Evolutionary conservation across 2,888 invertebrate genomes (phyloP).

Genomic region (Strigamia maritima): DNA sequence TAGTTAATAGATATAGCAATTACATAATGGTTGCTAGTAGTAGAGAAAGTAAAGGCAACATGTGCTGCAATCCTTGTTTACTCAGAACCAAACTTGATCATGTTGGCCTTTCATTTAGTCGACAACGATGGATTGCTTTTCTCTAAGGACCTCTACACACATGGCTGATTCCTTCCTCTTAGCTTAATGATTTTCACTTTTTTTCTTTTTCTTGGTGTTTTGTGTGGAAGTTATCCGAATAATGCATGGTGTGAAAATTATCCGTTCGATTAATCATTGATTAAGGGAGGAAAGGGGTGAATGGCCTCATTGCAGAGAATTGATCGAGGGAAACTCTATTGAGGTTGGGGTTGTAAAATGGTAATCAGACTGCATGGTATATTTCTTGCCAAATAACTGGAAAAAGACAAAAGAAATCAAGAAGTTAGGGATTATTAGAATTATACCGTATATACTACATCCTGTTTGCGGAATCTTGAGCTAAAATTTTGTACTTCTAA

Average conservation of each 20-base stretch:
- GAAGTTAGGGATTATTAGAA: too few species aligned
- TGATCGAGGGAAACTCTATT: not conserved
- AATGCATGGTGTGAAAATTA: not conserved
- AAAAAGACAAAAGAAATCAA: too few species aligned
- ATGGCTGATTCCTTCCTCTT: conserved; percentile 9
- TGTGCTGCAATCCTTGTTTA: not conserved
- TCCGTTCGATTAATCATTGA: conserved; percentile 24
- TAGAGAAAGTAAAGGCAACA: not conserved
- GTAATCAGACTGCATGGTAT: not conserved
- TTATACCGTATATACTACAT: too few species aligned
- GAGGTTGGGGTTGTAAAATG: not conserved
- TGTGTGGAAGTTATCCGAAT: conserved; percentile 5
- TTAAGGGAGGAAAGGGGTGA: not conserved
- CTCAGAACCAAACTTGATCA: not conserved
- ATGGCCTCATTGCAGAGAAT: not conserved
- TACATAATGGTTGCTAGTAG: not conserved
- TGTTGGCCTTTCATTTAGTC: conserved; percentile 12
- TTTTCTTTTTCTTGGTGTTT: not conserved
- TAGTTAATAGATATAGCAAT: not conserved
- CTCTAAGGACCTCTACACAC: conserved; percentile 11
- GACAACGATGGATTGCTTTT: conserved; percentile 16
- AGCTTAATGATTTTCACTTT: conserved; percentile 19
- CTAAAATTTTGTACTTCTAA: too few species aligned
- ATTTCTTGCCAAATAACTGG: too few species aligned
- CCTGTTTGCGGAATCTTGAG: too few species aligned